A percentile compares a stretch with the other conserved stretches of the same genome.
phyloP scores from a whole-genome alignment of 2,797 vertebrate species.

The Meda fulgida region DNA sequence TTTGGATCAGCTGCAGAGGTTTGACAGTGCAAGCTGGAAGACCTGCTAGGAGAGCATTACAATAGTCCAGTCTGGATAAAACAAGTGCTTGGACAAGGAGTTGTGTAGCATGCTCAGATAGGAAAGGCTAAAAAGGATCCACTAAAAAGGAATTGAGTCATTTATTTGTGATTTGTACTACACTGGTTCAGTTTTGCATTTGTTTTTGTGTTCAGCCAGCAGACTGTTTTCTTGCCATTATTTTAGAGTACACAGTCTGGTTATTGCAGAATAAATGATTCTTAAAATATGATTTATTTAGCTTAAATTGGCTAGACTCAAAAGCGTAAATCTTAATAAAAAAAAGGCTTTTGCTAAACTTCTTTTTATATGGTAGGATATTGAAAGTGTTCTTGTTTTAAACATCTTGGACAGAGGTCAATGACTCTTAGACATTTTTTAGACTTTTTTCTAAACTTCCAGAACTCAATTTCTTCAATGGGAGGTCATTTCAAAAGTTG shows the following conservation, averaged over 20 bases:
- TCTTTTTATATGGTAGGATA: neutral
- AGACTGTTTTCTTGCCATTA: neutral
- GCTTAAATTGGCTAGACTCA: neutral
- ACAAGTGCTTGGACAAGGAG: no score
- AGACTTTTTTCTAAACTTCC: neutral
- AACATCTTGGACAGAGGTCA: neutral
- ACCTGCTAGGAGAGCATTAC: no score
- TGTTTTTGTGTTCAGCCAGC: neutral
- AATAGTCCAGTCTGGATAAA: no score
- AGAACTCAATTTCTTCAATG: constrained; percentile 7
- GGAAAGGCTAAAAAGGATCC: no score
- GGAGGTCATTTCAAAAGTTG: constrained; percentile 53
- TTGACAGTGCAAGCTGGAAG: no score
- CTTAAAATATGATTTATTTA: neutral
- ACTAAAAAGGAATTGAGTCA: neutral
- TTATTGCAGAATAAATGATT: neutral
- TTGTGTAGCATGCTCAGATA: no score
- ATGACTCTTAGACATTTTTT: neutral
- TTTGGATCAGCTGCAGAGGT: no score
- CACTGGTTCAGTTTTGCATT: neutral
- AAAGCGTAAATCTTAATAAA: neutral
- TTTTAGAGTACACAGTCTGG: neutral
- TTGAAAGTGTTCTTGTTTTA: neutral
- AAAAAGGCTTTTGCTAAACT: no score
- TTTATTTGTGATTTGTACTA: no score